Evolutionary conservation across 2,888 invertebrate species (phyloP), one percentile per base, ranked within the genome.

Genomic region (Zootermopsis nevadensis): DNA sequence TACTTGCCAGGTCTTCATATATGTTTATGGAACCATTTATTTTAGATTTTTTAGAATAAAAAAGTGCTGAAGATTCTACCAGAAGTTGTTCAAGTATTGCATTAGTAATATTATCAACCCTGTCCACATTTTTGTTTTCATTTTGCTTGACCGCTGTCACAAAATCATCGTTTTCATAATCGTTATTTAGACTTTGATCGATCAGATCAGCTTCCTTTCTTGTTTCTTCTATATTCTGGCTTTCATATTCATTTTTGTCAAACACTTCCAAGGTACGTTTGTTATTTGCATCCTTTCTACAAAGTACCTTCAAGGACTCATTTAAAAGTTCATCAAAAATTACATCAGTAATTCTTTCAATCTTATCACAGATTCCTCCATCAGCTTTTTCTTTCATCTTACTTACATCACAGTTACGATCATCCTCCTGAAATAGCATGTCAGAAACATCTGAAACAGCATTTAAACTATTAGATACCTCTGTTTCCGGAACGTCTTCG

Each of bases 341-440:
- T 38, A 77, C 72, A 81, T 85, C 84, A 55, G 86, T 85, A 60
- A 86, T 85, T 60, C 38, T 83, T 67, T 85, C 85, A 66, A 82
- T 83, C n/a, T 38, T 60, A 72, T 55, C 74, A 42, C 24, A 67
- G 55, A 60, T 83, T 82, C 38, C 42, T 81, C 82, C 80, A 60
- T 66, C 55, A 55, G 53, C 35, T 60, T 66, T 55, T 27, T 82
- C 81, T 55, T 80, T 53, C 27, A 35, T 48, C 67, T 76, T 76
- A 38, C 48, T 69, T 31, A 42, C 53, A 53, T 84, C 84, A 12
- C 74, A 74, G 67, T 27, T 76, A 15, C 76, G 42, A n/a, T 82
- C 79, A n/a, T 38, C 77, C 35, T 83, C 81, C 55, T 80, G 10
- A 67, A 35, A 27, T n/a, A n/a, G n/a, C n/a, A n/a, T n/a, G n/a